Conservation (phyloP, 2,888 invertebrate genomes). For the Rhabditophanes sp. region DNA sequence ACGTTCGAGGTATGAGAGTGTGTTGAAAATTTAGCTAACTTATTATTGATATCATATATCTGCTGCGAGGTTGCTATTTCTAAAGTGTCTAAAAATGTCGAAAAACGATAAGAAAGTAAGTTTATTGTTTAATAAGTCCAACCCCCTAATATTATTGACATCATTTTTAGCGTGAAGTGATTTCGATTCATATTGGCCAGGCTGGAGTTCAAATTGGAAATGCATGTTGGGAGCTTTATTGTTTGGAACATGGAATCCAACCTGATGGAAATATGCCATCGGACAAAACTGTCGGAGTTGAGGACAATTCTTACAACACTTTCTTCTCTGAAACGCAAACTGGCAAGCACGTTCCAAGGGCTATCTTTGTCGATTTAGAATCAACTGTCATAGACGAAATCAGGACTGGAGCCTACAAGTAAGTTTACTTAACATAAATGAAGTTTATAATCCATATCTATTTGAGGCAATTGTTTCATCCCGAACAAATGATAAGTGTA, state of each 20-base stretch:
- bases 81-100: no score
- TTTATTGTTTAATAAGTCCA: no score
- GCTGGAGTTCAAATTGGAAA: constrained; percentile 28
- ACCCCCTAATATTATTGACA: no score
- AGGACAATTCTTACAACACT: constrained; percentile 77
- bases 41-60: no score
- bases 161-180: constrained; percentile 22
- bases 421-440: no score
- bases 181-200: constrained; percentile 24
- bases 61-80: no score
- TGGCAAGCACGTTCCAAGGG: constrained; percentile 89
- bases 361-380: constrained; percentile 80
- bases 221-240: constrained; percentile 51
- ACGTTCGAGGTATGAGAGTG: no score
- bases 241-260: constrained; percentile 51
- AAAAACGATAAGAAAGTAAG: no score
- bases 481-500: neutral
- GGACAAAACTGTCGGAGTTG: constrained; percentile 30
- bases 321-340: constrained; percentile 67
- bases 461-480: neutral
- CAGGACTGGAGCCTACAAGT: constrained; percentile 12
- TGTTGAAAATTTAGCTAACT: no score
- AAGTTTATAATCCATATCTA: neutral
- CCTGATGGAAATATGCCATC: constrained; percentile 45
- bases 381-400: constrained; percentile 53